These are phyloP conservation scores for Semibalanus balanoides DNA, from an alignment of 1,140 invertebrate genomes.

Conservation along the genomic window DNA sequence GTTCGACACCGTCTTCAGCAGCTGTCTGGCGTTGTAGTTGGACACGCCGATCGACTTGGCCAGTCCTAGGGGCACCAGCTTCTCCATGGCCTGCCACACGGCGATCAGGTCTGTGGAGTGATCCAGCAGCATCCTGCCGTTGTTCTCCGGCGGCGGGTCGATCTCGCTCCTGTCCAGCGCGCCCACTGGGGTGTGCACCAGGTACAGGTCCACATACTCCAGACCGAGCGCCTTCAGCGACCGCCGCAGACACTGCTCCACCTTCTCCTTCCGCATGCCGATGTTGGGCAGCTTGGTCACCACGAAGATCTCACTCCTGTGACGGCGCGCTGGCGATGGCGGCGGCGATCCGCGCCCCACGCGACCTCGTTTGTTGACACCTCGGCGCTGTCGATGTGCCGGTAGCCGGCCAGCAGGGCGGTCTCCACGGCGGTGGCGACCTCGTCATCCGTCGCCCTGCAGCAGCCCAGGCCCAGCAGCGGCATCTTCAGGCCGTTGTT, in stretches of 20 bases:
- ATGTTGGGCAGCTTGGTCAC: too few relatives aligned
- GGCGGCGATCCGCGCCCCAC: conserved; percentile 29
- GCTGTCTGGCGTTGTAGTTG: conserved; percentile 25
- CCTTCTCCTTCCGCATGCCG: conserved; percentile 44
- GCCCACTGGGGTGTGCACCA: conserved; percentile 54
- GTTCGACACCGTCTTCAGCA: conserved; percentile 23
- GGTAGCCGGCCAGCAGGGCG: too few relatives aligned
- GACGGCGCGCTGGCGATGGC: conserved; percentile 27
- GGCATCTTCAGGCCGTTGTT: not conserved
- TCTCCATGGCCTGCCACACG: conserved; percentile 23
- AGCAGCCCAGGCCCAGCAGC: conserved; percentile 24
- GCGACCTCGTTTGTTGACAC: conserved; percentile 36
- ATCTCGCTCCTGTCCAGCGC: conserved; percentile 7
- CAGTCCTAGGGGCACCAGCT: conserved; percentile 24
- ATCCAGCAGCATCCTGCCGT: conserved; percentile 2
- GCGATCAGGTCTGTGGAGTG: conserved; percentile 11
- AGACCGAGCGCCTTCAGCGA: conserved; percentile 55
- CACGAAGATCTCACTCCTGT: conserved; percentile 29
- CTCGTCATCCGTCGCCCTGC: conserved; percentile 48
- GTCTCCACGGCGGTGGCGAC: too few relatives aligned
- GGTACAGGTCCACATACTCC: conserved; percentile 68
- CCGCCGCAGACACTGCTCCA: conserved; percentile 50
- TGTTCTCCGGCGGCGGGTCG: not conserved
- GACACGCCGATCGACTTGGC: conserved; percentile 29
- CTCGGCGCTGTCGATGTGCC: conserved; percentile 50